Percentiles rank a stretch among this genome's conserved stretches.
Conservation (phyloP, 2,888 invertebrate genomes). For the Erannis defoliaria region DNA sequence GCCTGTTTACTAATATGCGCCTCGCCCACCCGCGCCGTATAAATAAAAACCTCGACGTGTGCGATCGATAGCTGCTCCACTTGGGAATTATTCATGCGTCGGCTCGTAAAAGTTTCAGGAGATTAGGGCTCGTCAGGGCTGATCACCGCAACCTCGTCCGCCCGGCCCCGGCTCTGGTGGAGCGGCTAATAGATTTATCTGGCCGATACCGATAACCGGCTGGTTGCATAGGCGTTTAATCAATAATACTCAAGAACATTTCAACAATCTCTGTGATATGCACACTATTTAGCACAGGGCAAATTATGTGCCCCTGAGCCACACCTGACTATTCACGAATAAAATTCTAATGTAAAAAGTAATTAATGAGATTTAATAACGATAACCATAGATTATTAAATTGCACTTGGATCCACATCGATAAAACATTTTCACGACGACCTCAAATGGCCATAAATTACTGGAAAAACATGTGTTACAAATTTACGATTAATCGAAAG, state of each 20-base stretch:
- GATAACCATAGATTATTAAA: slow-evolving; percentile 58
- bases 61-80: slow-evolving; percentile 86
- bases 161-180: slow-evolving; percentile 33
- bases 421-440: slow-evolving; percentile 55
- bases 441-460: slow-evolving; percentile 47
- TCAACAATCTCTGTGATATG: slow-evolving; percentile 26
- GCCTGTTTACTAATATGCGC: slow-evolving; percentile 87
- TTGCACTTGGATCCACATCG: slow-evolving; percentile 38
- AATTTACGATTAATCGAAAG: slow-evolving; percentile 59
- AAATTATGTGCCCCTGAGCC: slow-evolving; percentile 60
- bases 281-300: slow-evolving; percentile 40
- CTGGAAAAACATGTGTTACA: slow-evolving; percentile 48
- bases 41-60: slow-evolving; percentile 86
- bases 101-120: slow-evolving; percentile 79
- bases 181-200: slow-evolving; percentile 60
- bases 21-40: slow-evolving; percentile 86
- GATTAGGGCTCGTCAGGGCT: slow-evolving; percentile 72
- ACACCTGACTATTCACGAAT: slow-evolving; percentile 55
- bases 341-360: slow-evolving; percentile 54
- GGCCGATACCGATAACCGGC: slow-evolving; percentile 62
- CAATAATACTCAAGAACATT: slow-evolving; percentile 50
- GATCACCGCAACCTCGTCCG: slow-evolving; percentile 51
- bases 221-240: slow-evolving; percentile 63
- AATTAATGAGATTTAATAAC: slow-evolving; percentile 60
- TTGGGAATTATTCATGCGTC: slow-evolving; percentile 86